Percentiles rank a stretch among this genome's conserved stretches.
Evolutionary conservation across 2,113 vertebrate species (phyloP).

Genomic region (Tupaia tana): DNA sequence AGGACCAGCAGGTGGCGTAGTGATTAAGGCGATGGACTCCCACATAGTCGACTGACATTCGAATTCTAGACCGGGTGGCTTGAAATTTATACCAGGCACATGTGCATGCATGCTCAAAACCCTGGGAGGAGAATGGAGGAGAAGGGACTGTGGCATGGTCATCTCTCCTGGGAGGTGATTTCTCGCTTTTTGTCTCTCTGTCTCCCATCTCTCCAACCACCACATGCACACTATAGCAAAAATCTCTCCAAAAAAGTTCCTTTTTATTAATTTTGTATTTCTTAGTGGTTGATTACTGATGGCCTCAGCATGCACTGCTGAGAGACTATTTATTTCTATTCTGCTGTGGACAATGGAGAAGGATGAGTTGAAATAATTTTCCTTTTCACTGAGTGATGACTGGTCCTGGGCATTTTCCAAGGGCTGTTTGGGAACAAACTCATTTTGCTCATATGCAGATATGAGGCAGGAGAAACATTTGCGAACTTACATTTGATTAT

Average conservation of each 20-base stretch:
- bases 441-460: constrained; percentile 5
- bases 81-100: no score
- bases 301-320: neutral
- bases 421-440: constrained; percentile 47
- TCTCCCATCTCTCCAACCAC: no score
- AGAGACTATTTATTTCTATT: neutral
- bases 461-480: constrained; percentile 49
- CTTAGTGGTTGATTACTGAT: neutral
- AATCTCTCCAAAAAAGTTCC: neutral
- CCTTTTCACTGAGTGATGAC: constrained; percentile 2
- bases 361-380: neutral
- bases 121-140: no score
- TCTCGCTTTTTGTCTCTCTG: no score
- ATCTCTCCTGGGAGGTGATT: no score
- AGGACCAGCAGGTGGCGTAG: no score
- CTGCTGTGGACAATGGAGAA: neutral
- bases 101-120: no score
- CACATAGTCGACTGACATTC: no score
- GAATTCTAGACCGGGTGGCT: no score
- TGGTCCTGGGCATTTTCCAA: constrained; percentile 55
- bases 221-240: no score
- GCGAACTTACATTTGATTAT: constrained; percentile 33
- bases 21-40: no score
- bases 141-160: no score
- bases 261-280: neutral